Conservation (phyloP, 1,140 invertebrate genomes). For the Lycorma delicatula region DNA sequence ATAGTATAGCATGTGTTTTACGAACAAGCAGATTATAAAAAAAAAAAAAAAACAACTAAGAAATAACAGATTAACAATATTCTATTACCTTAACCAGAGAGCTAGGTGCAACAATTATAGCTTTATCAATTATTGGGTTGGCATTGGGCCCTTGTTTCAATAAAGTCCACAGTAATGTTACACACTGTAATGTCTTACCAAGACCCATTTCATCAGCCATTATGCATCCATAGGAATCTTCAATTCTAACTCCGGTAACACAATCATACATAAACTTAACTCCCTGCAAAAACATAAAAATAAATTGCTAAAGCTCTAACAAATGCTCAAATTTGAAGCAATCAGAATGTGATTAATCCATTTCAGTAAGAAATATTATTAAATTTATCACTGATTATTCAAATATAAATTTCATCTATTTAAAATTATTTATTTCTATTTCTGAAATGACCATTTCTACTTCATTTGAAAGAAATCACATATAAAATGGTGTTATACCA, state of each 20-base stretch:
- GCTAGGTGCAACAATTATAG: conserved; percentile 91
- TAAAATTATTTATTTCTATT: neutral
- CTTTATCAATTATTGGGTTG: conserved; percentile 83
- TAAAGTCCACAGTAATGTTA: conserved; percentile 93
- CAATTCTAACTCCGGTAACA: conserved; percentile 87
- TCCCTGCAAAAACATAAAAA: conserved; percentile 59
- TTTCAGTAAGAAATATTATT: too few species aligned
- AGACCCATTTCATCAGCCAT: conserved; percentile 99
- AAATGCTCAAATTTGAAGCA: too few species aligned
- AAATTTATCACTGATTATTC: too few species aligned
- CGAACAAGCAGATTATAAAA: too few species aligned
- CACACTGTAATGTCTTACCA: conserved; percentile 97
- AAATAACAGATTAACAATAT: neutral
- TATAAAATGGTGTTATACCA: neutral
- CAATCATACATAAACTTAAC: conserved; percentile 99
- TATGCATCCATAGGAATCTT: conserved; percentile 85
- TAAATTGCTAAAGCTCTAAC: too few species aligned
- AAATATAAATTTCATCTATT: neutral
- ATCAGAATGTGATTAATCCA: too few species aligned
- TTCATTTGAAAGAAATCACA: too few species aligned
- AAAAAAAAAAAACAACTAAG: conserved; percentile 2
- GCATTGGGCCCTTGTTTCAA: conserved; percentile 75
- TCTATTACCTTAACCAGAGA: conserved; percentile 77
- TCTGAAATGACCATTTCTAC: too few species aligned
- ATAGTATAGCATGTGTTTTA: too few species aligned